A percentile compares a stretch with the other conserved stretches of the same genome.
phyloP scores from a whole-genome alignment of 2,113 vertebrate species.

The Orthonyx spaldingii region DNA sequence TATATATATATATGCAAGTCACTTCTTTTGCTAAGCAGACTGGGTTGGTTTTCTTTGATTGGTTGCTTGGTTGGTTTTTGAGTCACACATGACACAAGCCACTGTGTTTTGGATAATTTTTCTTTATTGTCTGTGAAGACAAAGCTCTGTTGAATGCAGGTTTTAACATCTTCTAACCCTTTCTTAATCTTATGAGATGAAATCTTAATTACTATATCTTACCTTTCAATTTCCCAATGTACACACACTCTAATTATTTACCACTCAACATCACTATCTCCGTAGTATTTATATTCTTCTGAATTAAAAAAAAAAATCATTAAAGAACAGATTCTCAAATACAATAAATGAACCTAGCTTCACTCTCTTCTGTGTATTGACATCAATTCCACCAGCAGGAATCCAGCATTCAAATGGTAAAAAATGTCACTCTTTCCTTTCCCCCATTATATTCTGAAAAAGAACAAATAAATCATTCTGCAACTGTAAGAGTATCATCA shows the following conservation, averaged over 20 bases:
- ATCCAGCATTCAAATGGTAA: not conserved
- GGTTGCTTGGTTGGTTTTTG: not conserved
- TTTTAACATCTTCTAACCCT: not conserved
- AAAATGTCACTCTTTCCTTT: not conserved
- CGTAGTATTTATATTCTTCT: not conserved
- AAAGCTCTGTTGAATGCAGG: not conserved
- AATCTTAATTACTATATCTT: not conserved
- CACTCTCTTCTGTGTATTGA: not conserved
- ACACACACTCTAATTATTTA: not conserved
- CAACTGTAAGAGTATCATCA: not conserved
- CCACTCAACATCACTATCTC: not conserved
- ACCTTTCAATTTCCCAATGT: not conserved
- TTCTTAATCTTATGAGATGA: not conserved
- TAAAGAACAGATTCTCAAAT: not conserved
- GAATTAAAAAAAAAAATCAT: not conserved
- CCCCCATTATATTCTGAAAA: not conserved
- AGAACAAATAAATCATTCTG: constrained; percentile 24
- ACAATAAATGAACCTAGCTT: not conserved
- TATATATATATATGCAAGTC: not conserved
- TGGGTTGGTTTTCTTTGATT: not conserved
- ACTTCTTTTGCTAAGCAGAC: not conserved
- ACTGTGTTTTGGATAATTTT: not conserved
- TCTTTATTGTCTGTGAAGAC: not conserved
- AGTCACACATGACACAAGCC: not conserved
- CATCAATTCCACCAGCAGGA: not conserved